Conservation (phyloP, 1,140 invertebrate species). For the Drosophila albomicans region DNA sequence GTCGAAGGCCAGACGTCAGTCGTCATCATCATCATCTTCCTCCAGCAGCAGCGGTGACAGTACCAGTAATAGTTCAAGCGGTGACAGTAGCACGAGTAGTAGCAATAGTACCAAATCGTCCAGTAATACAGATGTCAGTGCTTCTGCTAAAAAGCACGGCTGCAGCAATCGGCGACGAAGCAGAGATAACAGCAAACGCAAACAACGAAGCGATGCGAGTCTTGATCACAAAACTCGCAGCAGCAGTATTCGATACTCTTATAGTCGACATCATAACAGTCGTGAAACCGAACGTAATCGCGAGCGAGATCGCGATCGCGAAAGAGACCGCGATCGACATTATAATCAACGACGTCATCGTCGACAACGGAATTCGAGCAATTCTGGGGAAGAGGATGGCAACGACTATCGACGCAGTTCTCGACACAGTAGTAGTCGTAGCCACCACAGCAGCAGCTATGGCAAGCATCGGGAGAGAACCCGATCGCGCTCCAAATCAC, state of each 20-base stretch:
- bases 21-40: constrained; percentile 58
- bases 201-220: constrained; percentile 18
- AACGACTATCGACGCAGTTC: constrained; percentile 42
- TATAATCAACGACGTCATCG: constrained; percentile 18
- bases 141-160: constrained; percentile 17
- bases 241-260: constrained; percentile 1
- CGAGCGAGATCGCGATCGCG: constrained; percentile 16
- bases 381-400: constrained; percentile 57
- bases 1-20: constrained; percentile 44
- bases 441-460: constrained; percentile 56
- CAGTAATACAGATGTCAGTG: constrained; percentile 43
- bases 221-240: constrained; percentile 14
- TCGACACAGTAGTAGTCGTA: constrained; percentile 49
- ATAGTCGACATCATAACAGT: constrained; percentile 4
- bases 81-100: constrained; percentile 23
- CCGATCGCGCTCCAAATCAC: constrained; percentile 70
- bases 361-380: constrained; percentile 46
- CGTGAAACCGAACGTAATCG: constrained; percentile 12
- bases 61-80: constrained; percentile 48
- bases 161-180: background rate
- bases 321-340: constrained; percentile 33
- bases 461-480: constrained; percentile 42
- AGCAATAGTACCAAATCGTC: constrained; percentile 56
- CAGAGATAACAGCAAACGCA: constrained; percentile 29
- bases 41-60: constrained; percentile 51